phyloP scores from a whole-genome alignment of 2,113 vertebrate species.

The Corythaeola cristata region DNA sequence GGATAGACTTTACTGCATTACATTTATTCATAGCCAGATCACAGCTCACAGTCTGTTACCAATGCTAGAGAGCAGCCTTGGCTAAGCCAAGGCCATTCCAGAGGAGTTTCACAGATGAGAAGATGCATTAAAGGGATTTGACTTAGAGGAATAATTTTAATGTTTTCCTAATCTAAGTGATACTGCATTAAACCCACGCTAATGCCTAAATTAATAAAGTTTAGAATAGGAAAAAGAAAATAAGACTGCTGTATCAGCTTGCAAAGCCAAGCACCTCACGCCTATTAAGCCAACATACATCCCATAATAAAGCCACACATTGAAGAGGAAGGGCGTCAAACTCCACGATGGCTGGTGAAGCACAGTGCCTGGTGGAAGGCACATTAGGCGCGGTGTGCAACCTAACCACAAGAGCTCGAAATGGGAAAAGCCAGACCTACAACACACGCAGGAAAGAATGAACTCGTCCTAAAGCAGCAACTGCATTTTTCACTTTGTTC shows the following conservation, averaged over 20 bases:
- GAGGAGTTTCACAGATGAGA: conserved; percentile 26
- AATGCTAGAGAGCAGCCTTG: background rate
- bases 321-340: background rate
- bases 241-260: background rate
- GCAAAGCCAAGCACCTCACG: background rate
- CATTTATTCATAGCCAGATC: background rate
- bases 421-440: background rate
- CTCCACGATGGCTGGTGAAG: background rate
- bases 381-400: background rate
- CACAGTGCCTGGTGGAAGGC: background rate
- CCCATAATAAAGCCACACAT: background rate
- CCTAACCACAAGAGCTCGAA: background rate
- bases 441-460: background rate
- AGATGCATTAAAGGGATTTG: conserved; percentile 12
- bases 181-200: background rate
- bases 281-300: background rate
- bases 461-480: background rate
- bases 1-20: background rate
- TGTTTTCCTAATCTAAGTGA: background rate
- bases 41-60: background rate
- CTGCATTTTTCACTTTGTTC: background rate
- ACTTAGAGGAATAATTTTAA: conserved; percentile 5
- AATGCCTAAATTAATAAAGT: conserved; percentile 15
- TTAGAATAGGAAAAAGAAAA: background rate
- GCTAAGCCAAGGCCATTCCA: conserved; percentile 31